A percentile compares a stretch with the other conserved stretches of the same genome.
Conservation (phyloP, 1,140 invertebrate genomes). For the Bombus turneri region DNA sequence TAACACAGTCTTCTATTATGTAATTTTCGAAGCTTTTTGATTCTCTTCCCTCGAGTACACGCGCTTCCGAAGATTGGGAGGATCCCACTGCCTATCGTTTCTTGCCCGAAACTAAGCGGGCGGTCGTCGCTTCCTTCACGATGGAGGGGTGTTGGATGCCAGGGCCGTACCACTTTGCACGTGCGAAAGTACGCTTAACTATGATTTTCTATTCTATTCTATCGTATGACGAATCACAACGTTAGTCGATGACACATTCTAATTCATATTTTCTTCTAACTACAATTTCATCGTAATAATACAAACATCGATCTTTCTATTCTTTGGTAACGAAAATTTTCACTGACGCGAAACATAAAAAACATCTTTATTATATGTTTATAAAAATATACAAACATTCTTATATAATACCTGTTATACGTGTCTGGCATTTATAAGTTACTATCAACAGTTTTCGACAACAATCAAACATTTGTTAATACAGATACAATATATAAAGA, state of each 20-base stretch:
- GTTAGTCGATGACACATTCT: background rate
- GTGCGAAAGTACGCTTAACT: background rate
- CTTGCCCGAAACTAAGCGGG: constrained; percentile 75
- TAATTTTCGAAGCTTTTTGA: constrained; percentile 56
- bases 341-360: constrained; percentile 2
- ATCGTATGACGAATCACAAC: too few relatives aligned
- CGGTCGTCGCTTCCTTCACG: constrained; percentile 72
- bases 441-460: too few relatives aligned
- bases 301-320: background rate
- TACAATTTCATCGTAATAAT: background rate
- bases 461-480: background rate
- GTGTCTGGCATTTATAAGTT: background rate
- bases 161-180: constrained; percentile 64
- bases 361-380: constrained; percentile 10
- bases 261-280: background rate
- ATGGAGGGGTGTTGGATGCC: constrained; percentile 71
- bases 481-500: background rate
- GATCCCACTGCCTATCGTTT: constrained; percentile 71
- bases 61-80: constrained; percentile 57
- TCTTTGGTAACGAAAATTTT: background rate
- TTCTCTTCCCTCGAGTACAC: constrained; percentile 22
- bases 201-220: background rate
- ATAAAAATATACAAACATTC: constrained; percentile 20
- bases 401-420: background rate
- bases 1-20: constrained; percentile 50